A percentile compares a stretch with the other conserved stretches of the same genome.
phyloP scores from a whole-genome alignment of 2,888 invertebrate species.

The Drosophila demipolita region DNA sequence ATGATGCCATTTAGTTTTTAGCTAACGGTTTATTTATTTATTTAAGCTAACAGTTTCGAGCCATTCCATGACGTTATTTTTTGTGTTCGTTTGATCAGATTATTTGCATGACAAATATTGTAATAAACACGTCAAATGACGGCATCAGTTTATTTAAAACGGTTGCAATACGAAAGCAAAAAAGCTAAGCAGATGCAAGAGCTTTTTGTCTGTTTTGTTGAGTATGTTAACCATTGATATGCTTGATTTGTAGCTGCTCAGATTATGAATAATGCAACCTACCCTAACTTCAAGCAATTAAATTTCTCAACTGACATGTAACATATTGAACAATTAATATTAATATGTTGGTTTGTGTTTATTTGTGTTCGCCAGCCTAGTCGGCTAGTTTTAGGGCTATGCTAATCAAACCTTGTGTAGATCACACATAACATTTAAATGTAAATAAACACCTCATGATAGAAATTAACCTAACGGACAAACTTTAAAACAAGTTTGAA shows the following conservation, averaged over 20 bases:
- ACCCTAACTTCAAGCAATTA: not conserved
- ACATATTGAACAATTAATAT: not conserved
- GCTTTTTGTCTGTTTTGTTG: conserved; percentile 13
- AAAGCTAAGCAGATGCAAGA: conserved; percentile 1
- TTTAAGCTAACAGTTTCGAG: not conserved
- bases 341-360: not conserved
- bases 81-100: not conserved
- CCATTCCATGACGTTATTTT: conserved; percentile 41
- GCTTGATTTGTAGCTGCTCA: conserved; percentile 5
- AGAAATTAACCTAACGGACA: not conserved
- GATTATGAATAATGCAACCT: conserved; percentile 25
- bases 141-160: conserved; percentile 26
- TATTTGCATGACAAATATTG: conserved; percentile 36
- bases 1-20: not conserved
- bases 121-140: conserved; percentile 52
- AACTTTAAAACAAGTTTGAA: not conserved
- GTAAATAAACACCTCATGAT: not conserved
- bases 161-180: not conserved
- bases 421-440: not conserved
- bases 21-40: too few relatives aligned
- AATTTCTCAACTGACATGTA: not conserved
- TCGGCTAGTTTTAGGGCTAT: not conserved
- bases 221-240: not conserved
- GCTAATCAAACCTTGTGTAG: not conserved
- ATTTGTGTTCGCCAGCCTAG: not conserved